These are phyloP conservation scores for Zaprionus lineosus DNA, from an alignment of 2,888 invertebrate species.

Conservation along the genomic window DNA sequence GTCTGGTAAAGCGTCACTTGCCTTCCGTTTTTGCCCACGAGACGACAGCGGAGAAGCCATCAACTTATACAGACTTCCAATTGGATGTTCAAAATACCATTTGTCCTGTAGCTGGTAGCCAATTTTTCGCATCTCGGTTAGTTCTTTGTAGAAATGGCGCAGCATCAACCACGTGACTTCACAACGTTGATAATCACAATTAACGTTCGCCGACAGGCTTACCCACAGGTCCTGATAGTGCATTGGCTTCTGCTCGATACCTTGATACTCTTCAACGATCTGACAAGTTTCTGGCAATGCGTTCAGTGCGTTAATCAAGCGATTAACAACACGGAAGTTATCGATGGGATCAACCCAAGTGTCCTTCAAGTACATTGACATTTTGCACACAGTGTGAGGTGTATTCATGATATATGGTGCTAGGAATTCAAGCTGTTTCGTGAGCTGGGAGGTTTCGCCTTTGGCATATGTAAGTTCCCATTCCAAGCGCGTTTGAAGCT, in stretches of 20 bases:
- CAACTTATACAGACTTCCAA: conserved; percentile 54
- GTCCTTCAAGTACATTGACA: conserved; percentile 52
- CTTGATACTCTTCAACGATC: conserved; percentile 37
- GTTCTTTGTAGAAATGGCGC: conserved; percentile 72
- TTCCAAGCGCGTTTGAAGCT: conserved; percentile 72
- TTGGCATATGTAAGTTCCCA: conserved; percentile 57
- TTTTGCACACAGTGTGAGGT: conserved; percentile 63
- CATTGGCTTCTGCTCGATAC: conserved; percentile 1
- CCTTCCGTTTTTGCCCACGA: not conserved
- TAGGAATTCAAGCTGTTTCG: conserved; percentile 52
- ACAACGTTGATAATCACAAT: conserved; percentile 54
- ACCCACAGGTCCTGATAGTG: conserved; percentile 53
- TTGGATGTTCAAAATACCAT: conserved; percentile 78
- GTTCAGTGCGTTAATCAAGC: conserved; percentile 60
- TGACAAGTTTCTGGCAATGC: conserved; percentile 37
- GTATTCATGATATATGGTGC: conserved; percentile 43
- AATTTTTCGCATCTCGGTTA: conserved; percentile 63
- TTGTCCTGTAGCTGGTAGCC: conserved; percentile 77
- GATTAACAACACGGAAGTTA: conserved; percentile 61
- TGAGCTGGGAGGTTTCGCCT: conserved; percentile 29
- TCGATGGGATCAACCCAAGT: conserved; percentile 73
- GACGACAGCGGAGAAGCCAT: not conserved
- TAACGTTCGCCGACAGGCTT: conserved; percentile 29
- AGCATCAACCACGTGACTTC: conserved; percentile 79
- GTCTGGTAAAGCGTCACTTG: too few relatives aligned